Percentiles rank a stretch among this genome's conserved stretches.
Evolutionary conservation across 2,113 vertebrate genomes (phyloP).

Genomic region (Cephalopholis sonnerati): DNA sequence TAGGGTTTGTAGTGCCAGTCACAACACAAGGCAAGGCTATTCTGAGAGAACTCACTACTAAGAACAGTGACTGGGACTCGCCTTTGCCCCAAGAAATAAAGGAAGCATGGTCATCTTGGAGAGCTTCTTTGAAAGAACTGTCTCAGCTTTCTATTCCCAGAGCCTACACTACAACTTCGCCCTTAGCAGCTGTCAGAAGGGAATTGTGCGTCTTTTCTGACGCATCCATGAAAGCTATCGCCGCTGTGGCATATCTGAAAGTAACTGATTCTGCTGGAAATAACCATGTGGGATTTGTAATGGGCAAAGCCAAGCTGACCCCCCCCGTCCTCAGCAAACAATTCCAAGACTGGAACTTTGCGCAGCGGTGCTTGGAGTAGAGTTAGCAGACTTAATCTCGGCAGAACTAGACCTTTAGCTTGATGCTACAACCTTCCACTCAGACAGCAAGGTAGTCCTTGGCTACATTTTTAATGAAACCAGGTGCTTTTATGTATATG

Average conservation of each 20-base stretch:
- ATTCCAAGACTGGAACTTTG: not conserved
- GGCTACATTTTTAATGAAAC: no score
- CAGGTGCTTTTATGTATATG: no score
- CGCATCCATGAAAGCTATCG: slow-evolving; percentile 1
- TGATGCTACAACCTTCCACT: no score
- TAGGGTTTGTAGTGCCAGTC: no score
- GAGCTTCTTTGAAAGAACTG: slow-evolving; percentile 24
- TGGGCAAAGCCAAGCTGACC: slow-evolving; percentile 24
- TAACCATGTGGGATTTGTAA: slow-evolving; percentile 11
- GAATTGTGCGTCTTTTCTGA: slow-evolving; percentile 31
- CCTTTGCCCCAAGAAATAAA: not conserved
- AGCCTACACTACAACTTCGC: not conserved
- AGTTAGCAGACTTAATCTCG: slow-evolving; percentile 22
- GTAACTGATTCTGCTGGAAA: slow-evolving; percentile 21
- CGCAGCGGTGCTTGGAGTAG: not conserved
- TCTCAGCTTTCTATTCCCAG: not conserved
- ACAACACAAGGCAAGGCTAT: not conserved
- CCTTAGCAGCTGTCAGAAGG: slow-evolving; percentile 9
- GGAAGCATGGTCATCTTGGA: slow-evolving; percentile 27
- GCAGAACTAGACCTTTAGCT: not conserved
- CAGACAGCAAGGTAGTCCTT: no score
- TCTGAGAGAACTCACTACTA: not conserved
- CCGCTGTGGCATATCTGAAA: slow-evolving; percentile 40
- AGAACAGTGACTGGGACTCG: not conserved
- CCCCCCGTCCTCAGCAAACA: not conserved